Evolutionary conservation across 2,888 invertebrate genomes (phyloP), one percentile per base, ranked within the genome.

Genomic region (Andricus quercusramuli): DNA sequence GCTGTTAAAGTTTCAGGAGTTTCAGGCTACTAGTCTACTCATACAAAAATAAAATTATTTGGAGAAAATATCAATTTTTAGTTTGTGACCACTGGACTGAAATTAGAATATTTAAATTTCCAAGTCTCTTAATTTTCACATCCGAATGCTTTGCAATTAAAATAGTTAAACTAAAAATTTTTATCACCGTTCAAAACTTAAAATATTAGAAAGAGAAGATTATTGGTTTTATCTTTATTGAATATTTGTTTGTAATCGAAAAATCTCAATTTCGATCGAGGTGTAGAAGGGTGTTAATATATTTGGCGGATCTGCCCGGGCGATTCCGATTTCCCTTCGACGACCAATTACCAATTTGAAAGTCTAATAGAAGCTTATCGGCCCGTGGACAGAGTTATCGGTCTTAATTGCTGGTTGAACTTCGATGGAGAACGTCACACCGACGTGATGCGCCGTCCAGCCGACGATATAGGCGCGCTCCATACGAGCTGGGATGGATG

Each of bases 351-450:
- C 77, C 77, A 62, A 32, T 66, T 68, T 64, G 80, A 85, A 80
- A 84, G 74, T 74, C 74, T 74, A 74, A 74, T 74, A 74, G 56
- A 74, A 74, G 74, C 74, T 74, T 74, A 74, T 74, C 74, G 56
- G 65, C 56, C 59, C 74, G 78, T 74, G 77, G 74, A 84, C 80
- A 81, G 79, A 83, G 82, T 85, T 85, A 87, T 88, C 86, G 86
- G 86, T 85, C 84, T 82, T 87, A 87, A 88, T 87, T 87, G 86
- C 85, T 68, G 82, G 80, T 84, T 81, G 81, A 79, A 81, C 79
- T 74, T 77, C 81, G 65, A 79, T 74, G 76, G 80, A 76, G 41
- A 25, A 41, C 29, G 77, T 67, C 64, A 68, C 77, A 41, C 29
- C 44, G 47, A 17, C 47, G 47, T 15, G 47, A 47, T 17, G 47